Evolutionary conservation across 2,888 invertebrate genomes (phyloP).

Genomic region (Apamea epomidion): DNA sequence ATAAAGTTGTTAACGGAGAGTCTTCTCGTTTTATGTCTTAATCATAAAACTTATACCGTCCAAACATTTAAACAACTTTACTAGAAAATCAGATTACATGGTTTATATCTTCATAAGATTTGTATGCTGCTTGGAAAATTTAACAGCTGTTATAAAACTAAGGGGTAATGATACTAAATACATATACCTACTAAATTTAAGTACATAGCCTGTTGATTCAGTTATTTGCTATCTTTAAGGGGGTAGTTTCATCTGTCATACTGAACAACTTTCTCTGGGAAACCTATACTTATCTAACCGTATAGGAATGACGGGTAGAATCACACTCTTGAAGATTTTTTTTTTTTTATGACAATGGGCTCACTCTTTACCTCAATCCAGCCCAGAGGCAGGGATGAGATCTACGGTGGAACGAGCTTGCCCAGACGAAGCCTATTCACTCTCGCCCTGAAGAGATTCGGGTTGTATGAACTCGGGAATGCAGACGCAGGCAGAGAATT

Average conservation of each 20-base stretch:
- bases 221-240: neutral
- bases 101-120: constrained; percentile 46
- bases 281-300: neutral
- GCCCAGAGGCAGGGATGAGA: no score
- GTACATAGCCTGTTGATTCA: neutral
- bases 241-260: no score
- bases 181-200: neutral
- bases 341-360: no score
- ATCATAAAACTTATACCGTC: constrained; percentile 56
- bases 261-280: neutral
- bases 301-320: neutral
- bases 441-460: no score
- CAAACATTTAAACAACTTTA: constrained; percentile 52
- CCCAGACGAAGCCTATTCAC: no score
- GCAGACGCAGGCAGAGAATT: no score
- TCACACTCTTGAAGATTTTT: neutral
- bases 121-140: constrained; percentile 9
- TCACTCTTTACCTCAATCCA: no score
- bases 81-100: constrained; percentile 54
- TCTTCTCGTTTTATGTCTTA: constrained; percentile 55
- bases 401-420: no score
- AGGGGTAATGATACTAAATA: constrained; percentile 14
- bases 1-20: constrained; percentile 54
- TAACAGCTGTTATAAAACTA: constrained; percentile 37
- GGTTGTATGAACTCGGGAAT: no score